phyloP scores from a whole-genome alignment of 30 jellyfish, hydroid and myxozoan genomes.

The Nemopilema nomurai region DNA sequence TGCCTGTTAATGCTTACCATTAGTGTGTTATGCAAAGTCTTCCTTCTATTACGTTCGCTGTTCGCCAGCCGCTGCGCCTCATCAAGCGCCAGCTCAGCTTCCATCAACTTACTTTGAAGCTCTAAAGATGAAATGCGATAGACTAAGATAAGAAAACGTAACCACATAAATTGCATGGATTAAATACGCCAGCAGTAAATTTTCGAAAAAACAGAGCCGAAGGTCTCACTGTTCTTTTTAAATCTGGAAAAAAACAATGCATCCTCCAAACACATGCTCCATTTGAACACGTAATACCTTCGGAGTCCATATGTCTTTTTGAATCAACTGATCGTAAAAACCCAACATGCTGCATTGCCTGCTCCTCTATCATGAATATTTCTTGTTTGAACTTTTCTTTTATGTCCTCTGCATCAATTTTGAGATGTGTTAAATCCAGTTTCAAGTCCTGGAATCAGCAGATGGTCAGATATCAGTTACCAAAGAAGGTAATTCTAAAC shows the following conservation, averaged over 20 bases:
- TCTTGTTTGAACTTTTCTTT: conserved; percentile 37
- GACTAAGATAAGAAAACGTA: too few species aligned
- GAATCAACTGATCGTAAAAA: conserved; percentile 41
- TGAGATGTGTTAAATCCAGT: conserved; percentile 43
- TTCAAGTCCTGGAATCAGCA: conserved; percentile 33
- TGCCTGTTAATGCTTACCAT: too few species aligned
- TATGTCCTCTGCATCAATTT: conserved; percentile 53
- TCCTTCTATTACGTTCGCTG: conserved; percentile 69
- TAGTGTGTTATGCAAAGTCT: conserved; percentile 76
- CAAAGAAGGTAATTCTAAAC: too few species aligned
- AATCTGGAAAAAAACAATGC: too few species aligned
- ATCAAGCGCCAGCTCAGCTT: conserved; percentile 80
- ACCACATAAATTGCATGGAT: not conserved
- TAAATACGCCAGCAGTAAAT: not conserved
- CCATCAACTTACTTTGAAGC: conserved; percentile 60
- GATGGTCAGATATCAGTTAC: not conserved
- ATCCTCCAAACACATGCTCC: not conserved
- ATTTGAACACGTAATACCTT: conserved; percentile 19
- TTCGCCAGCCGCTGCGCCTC: conserved; percentile 74
- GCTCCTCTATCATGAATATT: conserved; percentile 11
- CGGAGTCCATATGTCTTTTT: conserved; percentile 61
- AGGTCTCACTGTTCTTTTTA: not conserved
- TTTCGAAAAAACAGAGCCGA: not conserved
- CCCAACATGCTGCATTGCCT: conserved; percentile 41
- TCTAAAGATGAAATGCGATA: conserved; percentile 29